Evolutionary conservation across 1,140 invertebrate species (phyloP).

Genomic region (Proales similis): DNA sequence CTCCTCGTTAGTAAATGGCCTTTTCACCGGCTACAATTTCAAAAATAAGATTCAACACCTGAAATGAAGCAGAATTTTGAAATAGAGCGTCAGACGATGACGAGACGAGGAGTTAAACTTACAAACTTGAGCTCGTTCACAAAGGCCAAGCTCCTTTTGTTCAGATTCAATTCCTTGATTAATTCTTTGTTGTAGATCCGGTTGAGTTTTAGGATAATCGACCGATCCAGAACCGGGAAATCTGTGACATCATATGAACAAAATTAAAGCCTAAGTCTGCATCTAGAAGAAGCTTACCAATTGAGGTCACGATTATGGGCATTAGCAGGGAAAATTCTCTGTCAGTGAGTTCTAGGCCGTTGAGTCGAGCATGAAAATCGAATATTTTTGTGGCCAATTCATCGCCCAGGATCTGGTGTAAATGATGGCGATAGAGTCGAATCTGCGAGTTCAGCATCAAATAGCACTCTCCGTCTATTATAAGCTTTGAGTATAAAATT

Average conservation of each 20-base stretch:
- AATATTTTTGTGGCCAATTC: slow-evolving; percentile 13
- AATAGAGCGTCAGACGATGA: no score
- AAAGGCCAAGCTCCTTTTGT: background rate
- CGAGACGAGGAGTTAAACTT: no score
- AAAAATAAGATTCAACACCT: background rate
- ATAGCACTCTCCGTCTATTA: slow-evolving; percentile 30
- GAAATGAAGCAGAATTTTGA: background rate
- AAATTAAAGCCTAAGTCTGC: slow-evolving; percentile 7
- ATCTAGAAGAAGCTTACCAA: background rate
- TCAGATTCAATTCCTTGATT: slow-evolving; percentile 13
- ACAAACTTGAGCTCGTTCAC: slow-evolving; percentile 16
- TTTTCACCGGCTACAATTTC: background rate
- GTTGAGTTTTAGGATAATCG: slow-evolving; percentile 1
- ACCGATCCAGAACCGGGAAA: background rate
- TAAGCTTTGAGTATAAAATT: slow-evolving; percentile 17
- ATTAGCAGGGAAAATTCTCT: slow-evolving; percentile 10
- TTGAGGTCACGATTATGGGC: slow-evolving; percentile 2
- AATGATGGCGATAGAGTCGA: slow-evolving; percentile 17
- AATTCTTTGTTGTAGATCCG: slow-evolving; percentile 20
- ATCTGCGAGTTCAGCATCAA: slow-evolving; percentile 16
- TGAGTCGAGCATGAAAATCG: slow-evolving; percentile 20
- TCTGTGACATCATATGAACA: background rate
- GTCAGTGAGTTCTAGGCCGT: background rate
- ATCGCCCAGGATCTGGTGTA: slow-evolving; percentile 14
- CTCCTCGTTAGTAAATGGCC: background rate